Base-by-base conservation (phyloP, 1,140 invertebrate genomes). In the Drosophila pectinifera region DNA sequence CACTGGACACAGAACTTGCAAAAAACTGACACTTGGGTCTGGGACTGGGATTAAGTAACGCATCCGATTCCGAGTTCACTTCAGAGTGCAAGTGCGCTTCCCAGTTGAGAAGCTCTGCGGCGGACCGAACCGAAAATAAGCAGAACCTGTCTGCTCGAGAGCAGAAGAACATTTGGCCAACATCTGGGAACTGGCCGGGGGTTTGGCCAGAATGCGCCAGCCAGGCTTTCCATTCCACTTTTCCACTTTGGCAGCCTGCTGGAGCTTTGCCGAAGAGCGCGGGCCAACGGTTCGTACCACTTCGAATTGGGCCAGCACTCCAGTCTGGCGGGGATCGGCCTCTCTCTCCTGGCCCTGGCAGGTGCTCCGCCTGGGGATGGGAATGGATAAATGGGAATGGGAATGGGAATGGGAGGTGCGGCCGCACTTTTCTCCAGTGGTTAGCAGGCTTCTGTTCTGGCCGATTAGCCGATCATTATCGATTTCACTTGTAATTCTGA, bases 161-260 rank as follows among this genome's bases (percentile, higher is more conserved):
- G 83, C 76, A 83, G 70, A 82, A 82, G 78, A 86, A 86, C 83
- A 88, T 86, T 86, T 86, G 83, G 79, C 75, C 73, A 57, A 49
- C 55, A 34, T 13, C 36, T 38, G 26, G 62, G 39, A 43, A 48
- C 22, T 18, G 57, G 68, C 56, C 41, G 56, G 56, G 49, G 62
- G 64, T 59, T 61, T 53, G 38, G 59, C 20, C 51, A 48, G 70
- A 51, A 62, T 54, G 43, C 34, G 42, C 70, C 20, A 42, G 55
- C 48, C 63, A 65, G 78, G 78, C 82, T 86, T 86, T 86, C 82
- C 78, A 86, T 81, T 86, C 82, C 78, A 86, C 82, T 86, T 86
- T 85, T 72, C 78, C 78, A 64, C 80, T 70, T 77, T 85, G 73
- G 74, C 74, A 77, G 75, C 36, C 49, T 64, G 63, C 28, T 31